Conservation (phyloP, 2,888 invertebrate species). For the Parnassius glacialis region DNA sequence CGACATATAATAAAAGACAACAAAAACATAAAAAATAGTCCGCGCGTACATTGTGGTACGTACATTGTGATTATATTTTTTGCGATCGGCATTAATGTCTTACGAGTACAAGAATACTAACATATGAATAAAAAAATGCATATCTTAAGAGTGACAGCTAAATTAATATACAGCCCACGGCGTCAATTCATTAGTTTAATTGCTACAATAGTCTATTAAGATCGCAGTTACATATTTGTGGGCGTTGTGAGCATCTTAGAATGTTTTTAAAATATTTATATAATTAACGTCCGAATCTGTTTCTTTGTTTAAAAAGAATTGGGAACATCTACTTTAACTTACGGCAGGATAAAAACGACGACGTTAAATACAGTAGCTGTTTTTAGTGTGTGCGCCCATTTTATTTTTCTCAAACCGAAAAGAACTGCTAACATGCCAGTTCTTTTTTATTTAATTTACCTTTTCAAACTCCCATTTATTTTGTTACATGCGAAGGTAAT, state of each 20-base stretch:
- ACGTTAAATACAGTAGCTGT: too few relatives aligned
- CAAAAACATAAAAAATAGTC: neutral
- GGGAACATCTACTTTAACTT: too few relatives aligned
- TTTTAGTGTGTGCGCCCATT: too few relatives aligned
- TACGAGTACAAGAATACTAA: neutral
- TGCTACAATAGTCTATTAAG: conserved; percentile 47
- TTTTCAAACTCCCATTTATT: too few relatives aligned
- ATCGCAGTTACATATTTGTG: conserved; percentile 41
- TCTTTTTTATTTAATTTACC: too few relatives aligned
- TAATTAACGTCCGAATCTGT: too few relatives aligned
- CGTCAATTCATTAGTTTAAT: conserved; percentile 53
- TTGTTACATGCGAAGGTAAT: too few relatives aligned
- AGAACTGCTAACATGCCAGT: too few relatives aligned
- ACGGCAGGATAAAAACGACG: too few relatives aligned
- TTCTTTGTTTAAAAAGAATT: too few relatives aligned
- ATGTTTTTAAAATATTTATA: too few relatives aligned
- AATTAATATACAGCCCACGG: conserved; percentile 39
- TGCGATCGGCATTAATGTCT: conserved; percentile 2
- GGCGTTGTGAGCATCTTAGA: conserved; percentile 11
- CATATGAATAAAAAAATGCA: neutral
- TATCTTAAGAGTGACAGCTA: conserved; percentile 40
- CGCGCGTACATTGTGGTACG: neutral
- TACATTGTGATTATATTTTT: conserved; percentile 12
- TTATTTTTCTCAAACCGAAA: too few relatives aligned
- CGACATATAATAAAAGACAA: neutral